Evolutionary conservation across 2,888 invertebrate genomes (phyloP), one percentile per base, ranked within the genome.

Genomic region (Cactoblastis cactorum): DNA sequence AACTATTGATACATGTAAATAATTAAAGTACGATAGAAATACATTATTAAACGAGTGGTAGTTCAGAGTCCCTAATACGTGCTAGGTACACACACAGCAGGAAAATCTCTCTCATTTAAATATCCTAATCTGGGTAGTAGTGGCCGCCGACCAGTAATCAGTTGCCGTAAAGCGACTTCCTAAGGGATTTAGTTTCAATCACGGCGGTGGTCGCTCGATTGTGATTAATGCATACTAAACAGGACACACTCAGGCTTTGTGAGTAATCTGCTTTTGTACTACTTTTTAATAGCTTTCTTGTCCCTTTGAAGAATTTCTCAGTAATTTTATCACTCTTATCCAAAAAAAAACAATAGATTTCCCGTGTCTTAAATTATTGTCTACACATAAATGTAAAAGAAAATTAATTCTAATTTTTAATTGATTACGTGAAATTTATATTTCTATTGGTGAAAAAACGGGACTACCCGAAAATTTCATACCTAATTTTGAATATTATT

Each of bases 161-260:
- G 82, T 71, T 69, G 77, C 62, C 67, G 74, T 70, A 65, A 65
- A 74, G 68, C 71, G 74, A 65, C 70, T 68, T 77, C 76, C 78
- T 67, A 61, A 61, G 77, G 85, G 87, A 85, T 87, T 85, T 80
- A 81, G 81, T 86, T 86, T 86, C 87, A 88, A 87, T 88, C 87
- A 86, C 73, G 83, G 63, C 58, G 71, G 68, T 73, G 74, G 70
- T 63, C 74, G 70, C 72, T 67, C 69, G 75, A 69, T 70, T 69
- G 71, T 85, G 83, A 87, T 87, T 86, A 86, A 88, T 88, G 87
- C 86, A 87, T 87, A 87, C 86, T 84, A 87, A 87, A 82, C 80
- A 86, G 83, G 71, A 61, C 65, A 49, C 49, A 39, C 32, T 5
- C 38, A 39, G 39, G 41, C 33, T 49, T 49, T 41, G 33, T 12